Conservation (phyloP, 2,888 invertebrate species). For the Camponotus fellah region DNA sequence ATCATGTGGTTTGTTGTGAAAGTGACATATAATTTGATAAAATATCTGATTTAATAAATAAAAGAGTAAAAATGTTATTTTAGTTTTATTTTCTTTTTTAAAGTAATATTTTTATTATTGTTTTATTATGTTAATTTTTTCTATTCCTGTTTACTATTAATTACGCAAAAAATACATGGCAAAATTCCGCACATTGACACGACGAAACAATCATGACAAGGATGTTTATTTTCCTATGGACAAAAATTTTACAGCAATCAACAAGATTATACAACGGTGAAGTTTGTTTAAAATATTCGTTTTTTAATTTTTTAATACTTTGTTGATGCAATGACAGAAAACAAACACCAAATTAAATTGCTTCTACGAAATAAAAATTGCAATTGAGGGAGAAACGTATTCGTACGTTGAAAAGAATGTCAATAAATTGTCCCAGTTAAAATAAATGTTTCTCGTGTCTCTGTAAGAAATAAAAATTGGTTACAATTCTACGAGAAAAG, state of each 20-base stretch:
- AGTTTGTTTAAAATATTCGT: neutral
- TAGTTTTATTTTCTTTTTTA: neutral
- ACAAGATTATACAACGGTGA: neutral
- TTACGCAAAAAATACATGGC: neutral
- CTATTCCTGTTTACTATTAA: neutral
- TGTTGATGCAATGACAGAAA: neutral
- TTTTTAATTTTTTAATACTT: neutral
- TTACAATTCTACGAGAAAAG: neutral
- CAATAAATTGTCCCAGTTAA: conserved; percentile 11
- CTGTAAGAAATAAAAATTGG: neutral
- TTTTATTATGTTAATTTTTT: neutral
- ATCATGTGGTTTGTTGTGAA: neutral
- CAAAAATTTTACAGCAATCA: conserved; percentile 14
- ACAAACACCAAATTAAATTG: neutral
- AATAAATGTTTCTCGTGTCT: neutral
- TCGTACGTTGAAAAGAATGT: neutral
- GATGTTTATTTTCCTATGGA: neutral
- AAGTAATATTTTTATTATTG: neutral
- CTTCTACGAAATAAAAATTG: neutral
- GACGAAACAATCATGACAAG: neutral
- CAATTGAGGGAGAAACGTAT: neutral
- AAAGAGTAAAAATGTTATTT: neutral
- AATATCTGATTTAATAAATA: neutral
- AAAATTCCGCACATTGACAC: neutral
- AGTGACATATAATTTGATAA: neutral